Evolutionary conservation across 2,113 vertebrate genomes (phyloP).

Genomic region (Setophaga kirtlandii): DNA sequence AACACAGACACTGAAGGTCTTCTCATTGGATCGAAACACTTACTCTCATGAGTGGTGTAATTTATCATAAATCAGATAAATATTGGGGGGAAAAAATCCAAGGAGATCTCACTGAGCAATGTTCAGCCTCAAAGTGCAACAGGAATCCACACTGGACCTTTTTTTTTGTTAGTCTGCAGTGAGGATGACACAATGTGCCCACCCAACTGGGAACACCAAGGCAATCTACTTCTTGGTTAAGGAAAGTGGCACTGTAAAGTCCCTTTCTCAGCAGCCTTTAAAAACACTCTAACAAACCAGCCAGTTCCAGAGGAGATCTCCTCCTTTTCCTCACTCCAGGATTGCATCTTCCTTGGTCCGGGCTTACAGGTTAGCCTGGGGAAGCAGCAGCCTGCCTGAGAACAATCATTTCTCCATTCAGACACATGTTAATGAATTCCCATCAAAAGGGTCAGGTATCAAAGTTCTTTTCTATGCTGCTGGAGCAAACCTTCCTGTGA

Average conservation of each 20-base stretch:
- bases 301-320: background rate
- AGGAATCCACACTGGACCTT: background rate
- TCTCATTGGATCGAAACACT: background rate
- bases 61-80: background rate
- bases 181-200: background rate
- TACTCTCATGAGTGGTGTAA: background rate
- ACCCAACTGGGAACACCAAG: background rate
- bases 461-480: background rate
- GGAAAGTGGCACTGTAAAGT: background rate
- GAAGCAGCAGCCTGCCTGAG: background rate
- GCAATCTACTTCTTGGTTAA: background rate
- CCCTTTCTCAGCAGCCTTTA: background rate
- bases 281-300: background rate
- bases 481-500: background rate
- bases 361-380: background rate
- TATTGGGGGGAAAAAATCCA: accelerated
- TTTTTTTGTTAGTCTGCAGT: background rate
- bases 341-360: background rate
- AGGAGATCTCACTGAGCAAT: background rate
- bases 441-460: background rate
- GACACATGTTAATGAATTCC: background rate
- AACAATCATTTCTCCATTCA: background rate
- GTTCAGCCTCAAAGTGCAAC: background rate
- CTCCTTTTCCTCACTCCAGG: background rate
- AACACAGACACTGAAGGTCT: background rate